Conservation (phyloP, 2,797 vertebrate genomes). For the Thaleichthys pacificus region DNA sequence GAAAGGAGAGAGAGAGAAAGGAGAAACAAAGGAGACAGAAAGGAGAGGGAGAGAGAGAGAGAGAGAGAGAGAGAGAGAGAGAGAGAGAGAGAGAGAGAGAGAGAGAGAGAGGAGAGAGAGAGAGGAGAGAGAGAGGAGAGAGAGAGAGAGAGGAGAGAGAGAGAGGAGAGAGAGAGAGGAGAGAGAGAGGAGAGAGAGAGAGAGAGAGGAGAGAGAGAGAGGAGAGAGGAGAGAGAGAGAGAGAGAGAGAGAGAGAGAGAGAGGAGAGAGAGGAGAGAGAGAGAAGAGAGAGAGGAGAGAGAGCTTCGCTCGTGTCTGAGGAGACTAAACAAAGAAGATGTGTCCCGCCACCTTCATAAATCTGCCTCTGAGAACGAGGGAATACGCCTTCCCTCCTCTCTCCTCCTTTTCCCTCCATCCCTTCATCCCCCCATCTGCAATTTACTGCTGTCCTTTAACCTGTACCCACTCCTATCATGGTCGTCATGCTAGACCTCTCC, state of each 20-base stretch:
- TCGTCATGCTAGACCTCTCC: background rate
- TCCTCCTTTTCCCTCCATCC: background rate
- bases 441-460: constrained; percentile 15
- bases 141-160: too few species aligned
- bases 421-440: background rate
- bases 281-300: background rate
- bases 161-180: too few species aligned
- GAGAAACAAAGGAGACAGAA: too few species aligned
- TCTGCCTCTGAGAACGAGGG: constrained; percentile 5
- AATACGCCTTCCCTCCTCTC: background rate
- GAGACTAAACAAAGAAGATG: constrained; percentile 14
- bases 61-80: background rate
- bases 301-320: background rate
- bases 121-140: background rate
- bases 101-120: background rate
- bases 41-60: background rate
- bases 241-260: background rate
- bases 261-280: background rate
- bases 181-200: background rate
- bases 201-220: background rate
- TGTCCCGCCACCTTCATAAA: background rate
- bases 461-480: background rate
- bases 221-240: too few species aligned
- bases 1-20: too few species aligned
- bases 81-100: too few species aligned